These are phyloP conservation scores for Neosalanx taihuensis DNA, from an alignment of 2,797 vertebrate species.

Conservation along the genomic window DNA sequence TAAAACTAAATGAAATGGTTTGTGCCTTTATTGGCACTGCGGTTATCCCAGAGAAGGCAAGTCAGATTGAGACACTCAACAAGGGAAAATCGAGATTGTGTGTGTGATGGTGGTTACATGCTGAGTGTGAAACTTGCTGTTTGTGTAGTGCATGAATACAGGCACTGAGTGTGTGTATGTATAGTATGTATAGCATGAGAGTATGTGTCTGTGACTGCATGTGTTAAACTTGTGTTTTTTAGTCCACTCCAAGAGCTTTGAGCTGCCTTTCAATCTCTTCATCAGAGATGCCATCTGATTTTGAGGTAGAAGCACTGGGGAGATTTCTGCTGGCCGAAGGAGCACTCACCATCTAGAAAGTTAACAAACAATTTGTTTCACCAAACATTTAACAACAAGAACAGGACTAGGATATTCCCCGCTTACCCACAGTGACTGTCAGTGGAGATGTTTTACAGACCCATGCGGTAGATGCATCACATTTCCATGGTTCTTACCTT, in stretches of 20 bases:
- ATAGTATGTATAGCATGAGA: neutral
- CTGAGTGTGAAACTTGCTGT: neutral
- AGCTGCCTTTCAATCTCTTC: conserved; percentile 88
- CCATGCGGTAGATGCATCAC: too few relatives aligned
- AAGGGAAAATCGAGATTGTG: neutral
- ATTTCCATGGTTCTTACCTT: conserved; percentile 68
- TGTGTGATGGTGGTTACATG: conserved; percentile 1
- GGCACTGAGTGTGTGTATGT: conserved; percentile 1
- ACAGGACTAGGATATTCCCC: neutral
- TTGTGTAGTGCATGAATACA: neutral
- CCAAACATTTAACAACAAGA: too few relatives aligned
- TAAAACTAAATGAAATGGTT: neutral
- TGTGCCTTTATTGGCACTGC: neutral
- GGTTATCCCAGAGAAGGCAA: conserved; percentile 7
- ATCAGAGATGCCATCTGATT: conserved; percentile 79
- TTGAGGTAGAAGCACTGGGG: conserved; percentile 76
- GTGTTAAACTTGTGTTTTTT: conserved; percentile 32
- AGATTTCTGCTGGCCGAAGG: conserved; percentile 77
- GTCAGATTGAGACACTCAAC: neutral
- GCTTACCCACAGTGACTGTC: neutral
- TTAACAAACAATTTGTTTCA: conserved; percentile 7
- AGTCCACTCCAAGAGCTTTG: conserved; percentile 84
- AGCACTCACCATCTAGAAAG: conserved; percentile 81
- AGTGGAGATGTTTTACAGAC: neutral
- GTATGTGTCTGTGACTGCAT: conserved; percentile 2